Conservation (phyloP, 2,797 vertebrate genomes). For the Premnoplex brunnescens region DNA sequence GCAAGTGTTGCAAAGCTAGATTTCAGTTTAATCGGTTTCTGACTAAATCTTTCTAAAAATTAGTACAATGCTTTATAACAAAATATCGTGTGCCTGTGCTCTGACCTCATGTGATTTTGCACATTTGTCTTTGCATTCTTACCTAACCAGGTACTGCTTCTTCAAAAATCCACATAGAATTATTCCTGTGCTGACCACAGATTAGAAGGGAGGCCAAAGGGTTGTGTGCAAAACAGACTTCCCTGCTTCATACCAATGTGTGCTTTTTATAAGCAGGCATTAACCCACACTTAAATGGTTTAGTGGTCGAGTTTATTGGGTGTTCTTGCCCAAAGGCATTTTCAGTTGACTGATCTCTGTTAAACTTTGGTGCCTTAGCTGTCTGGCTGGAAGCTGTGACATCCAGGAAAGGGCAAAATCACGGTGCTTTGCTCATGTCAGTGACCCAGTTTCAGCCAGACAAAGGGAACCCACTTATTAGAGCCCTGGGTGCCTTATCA, state of each 20-base stretch:
- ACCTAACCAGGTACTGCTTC: background rate
- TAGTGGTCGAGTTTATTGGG: background rate
- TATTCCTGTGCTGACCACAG: background rate
- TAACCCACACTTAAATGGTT: background rate
- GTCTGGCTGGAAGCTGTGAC: background rate
- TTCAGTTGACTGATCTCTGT: background rate
- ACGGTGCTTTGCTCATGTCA: rapidly evolving
- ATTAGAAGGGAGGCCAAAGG: background rate
- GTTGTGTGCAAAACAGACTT: background rate
- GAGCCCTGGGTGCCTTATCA: background rate
- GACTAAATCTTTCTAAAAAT: background rate
- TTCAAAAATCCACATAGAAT: background rate
- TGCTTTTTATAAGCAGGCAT: background rate
- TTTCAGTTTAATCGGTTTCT: background rate
- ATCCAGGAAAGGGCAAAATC: background rate
- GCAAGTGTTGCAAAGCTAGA: background rate
- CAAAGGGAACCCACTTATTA: background rate
- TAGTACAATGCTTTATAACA: background rate
- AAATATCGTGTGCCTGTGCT: background rate
- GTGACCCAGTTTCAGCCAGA: background rate
- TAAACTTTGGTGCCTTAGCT: background rate
- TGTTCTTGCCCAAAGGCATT: background rate
- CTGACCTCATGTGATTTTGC: background rate
- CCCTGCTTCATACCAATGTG: rapidly evolving
- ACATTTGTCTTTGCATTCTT: background rate